Percentiles rank a stretch among this genome's conserved stretches.
These are phyloP conservation scores for Herpetotheres cachinnans DNA, from an alignment of 2,113 vertebrate genomes.

Conservation along the genomic window DNA sequence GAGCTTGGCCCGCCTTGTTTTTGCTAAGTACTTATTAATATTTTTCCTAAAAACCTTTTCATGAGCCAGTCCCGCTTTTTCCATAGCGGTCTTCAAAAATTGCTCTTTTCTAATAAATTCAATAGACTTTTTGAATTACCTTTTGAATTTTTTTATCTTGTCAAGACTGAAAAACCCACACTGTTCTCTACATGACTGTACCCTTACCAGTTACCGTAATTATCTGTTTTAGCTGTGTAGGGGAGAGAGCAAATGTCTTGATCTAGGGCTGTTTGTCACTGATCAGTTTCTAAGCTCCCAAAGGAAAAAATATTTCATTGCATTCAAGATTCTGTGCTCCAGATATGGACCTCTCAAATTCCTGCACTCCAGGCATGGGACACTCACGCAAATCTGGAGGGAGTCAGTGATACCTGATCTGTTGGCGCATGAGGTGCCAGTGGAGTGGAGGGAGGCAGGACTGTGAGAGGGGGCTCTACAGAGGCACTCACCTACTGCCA, in stretches of 20 bases:
- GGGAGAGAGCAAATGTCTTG: neutral
- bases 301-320: neutral
- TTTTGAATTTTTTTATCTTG: neutral
- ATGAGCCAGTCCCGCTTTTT: neutral
- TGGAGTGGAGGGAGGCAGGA: neutral
- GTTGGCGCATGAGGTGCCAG: rapidly evolving
- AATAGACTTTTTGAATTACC: neutral
- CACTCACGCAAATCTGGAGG: neutral
- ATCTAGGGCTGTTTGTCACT: neutral
- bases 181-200: neutral
- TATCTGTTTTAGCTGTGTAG: neutral
- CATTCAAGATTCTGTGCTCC: neutral
- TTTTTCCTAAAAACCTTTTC: neutral
- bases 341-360: neutral
- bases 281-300: neutral
- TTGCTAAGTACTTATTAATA: neutral
- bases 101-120: neutral
- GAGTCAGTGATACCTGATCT: neutral
- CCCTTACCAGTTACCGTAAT: neutral
- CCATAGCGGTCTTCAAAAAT: neutral
- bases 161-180: neutral
- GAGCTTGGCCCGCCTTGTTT: neutral
- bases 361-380: neutral
- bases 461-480: neutral
- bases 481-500: neutral